Evolutionary conservation across 2,888 invertebrate genomes (phyloP), one percentile per base, ranked within the genome.

Genomic region (Xestia ashworthii): DNA sequence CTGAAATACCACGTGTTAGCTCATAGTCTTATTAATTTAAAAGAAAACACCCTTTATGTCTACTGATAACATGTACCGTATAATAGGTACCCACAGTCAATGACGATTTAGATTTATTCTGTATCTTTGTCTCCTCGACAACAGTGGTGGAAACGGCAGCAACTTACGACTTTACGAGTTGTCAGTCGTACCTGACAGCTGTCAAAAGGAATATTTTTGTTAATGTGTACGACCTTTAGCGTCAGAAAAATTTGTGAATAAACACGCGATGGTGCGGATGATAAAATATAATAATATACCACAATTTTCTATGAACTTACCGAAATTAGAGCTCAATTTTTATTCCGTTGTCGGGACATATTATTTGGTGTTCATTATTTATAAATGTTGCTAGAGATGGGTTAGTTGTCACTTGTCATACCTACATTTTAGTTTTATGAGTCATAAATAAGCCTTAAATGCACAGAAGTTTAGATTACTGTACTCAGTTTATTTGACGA

Each of bases 301-400:
- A 65, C 46, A 53, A 78, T 77, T 78, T 78, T 81, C 71, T 78
- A 81, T 78, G 19, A 67, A 85, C 55, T 78, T 79, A 76, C 71
- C 65, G 41, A 81, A 87, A 83, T 78, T 76, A 81, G 48, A 86
- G 89, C 90, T 89, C 89, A 89, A 89, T 89, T 89, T 88, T 84
- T 80, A 85, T 84, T 84, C 83, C 75, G 66, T 79, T 81, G 76
- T 60, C 82, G 81, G 78, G 48, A 71, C 60, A 50, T 67, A 62
- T 50, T 62, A 66, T 48, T 14, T 60, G 41, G 16, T 72, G 32
- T 79, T 80, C 66, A 70, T 32, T 79, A 70, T 73, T 86, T 84
- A 73, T 84, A 84, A 83, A 86, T 80, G 83, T 84, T 84, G 83
- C 84, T 79, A n/a, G 25, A 41, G 25, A 44, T 32, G 22, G 12